Base-by-base conservation (phyloP, 2,888 invertebrate genomes). In the Diloba caeruleocephala region DNA sequence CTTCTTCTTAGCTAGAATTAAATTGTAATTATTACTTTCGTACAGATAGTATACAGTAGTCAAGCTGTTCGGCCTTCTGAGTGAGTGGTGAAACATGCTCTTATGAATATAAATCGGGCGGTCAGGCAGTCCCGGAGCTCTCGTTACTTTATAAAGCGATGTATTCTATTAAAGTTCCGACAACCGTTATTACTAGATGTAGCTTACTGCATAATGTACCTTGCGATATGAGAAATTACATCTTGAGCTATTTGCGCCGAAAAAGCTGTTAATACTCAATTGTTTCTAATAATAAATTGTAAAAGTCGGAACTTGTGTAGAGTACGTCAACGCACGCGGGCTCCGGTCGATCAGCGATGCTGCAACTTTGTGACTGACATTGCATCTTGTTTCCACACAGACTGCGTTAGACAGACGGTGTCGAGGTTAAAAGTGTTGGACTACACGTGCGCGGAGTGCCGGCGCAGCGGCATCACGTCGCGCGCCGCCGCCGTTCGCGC, bases 371-470 rank as follows among this genome's bases (percentile, higher is more conserved):
- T 8, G 19, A 1, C 14, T 53, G 23, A 36, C 32, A 9, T 21
- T n/a, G 1, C 10, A n/a, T 8, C 12, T 49, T 7, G 52, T 21
- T 50, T 57, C 54, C 10, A 7, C 56, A 60, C 90, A 94, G 94
- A 93, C 42, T 93, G 94, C 90, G 93, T 93, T 89, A 93, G 83
- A 79, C 85, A 81, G 77, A 82, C 89, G 80, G 89, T 85, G 82
- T 67, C 84, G 41, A 26, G 59, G 37, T 84, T 92, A 71, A 81
- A 83, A 79, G 93, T 94, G 84, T 76, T 94, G 81, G 91, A 93
- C 86, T 92, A 92, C 88, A 93, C 90, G 80, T 94, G 93, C 87
- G 89, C 79, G 60, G 89, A 89, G 71, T 94, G 94, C 75, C 89
- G 92, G 61, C 91, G 93, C 80, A 90, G 92, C 74, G 93, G 92